Conservation (phyloP, 1,140 invertebrate species). For the Scaptodrosophila lebanonensis region DNA sequence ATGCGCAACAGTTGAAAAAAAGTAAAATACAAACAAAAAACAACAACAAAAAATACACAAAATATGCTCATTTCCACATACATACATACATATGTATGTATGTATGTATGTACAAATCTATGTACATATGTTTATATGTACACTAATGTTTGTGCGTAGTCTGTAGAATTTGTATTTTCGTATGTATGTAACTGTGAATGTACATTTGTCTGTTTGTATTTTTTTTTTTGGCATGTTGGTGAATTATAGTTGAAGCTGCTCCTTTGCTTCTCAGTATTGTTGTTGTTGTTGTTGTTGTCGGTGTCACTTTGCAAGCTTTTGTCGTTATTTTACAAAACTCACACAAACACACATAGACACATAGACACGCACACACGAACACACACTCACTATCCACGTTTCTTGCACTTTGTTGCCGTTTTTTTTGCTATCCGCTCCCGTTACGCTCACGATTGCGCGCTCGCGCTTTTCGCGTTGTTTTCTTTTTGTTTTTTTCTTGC, state of each 20-base stretch:
- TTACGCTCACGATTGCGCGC: neutral
- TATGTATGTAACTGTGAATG: neutral
- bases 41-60: slow-evolving; percentile 11
- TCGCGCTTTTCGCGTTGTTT: too few relatives aligned
- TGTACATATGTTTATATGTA: slow-evolving; percentile 5
- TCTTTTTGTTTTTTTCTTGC: neutral
- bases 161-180: neutral
- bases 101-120: slow-evolving; percentile 6
- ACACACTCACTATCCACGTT: neutral
- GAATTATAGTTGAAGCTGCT: slow-evolving; percentile 11
- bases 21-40: slow-evolving; percentile 28
- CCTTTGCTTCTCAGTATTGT: too few relatives aligned
- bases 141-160: neutral
- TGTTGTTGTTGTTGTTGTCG: slow-evolving; percentile 10
- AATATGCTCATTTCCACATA: slow-evolving; percentile 29
- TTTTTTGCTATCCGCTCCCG: neutral
- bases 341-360: neutral
- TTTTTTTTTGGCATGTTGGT: slow-evolving; percentile 16
- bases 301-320: too few relatives aligned
- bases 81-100: slow-evolving; percentile 32
- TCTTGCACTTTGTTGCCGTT: too few relatives aligned
- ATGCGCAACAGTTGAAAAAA: slow-evolving; percentile 62
- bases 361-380: neutral
- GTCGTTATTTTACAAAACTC: neutral
- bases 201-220: neutral